Conservation (phyloP, 2,113 vertebrate genomes). For the Todiramphus saurophagus region DNA sequence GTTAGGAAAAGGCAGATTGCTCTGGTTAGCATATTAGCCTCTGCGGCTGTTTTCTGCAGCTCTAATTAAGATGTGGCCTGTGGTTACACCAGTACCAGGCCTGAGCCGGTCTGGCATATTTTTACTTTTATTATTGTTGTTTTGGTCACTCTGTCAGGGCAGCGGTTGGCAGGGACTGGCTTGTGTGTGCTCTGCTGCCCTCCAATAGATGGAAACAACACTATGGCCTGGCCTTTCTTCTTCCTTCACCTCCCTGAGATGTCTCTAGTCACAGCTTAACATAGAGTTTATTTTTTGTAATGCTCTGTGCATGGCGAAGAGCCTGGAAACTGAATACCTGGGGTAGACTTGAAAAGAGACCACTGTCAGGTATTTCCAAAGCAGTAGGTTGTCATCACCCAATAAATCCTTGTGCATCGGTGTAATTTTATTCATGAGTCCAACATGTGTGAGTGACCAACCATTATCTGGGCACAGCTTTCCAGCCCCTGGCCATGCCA, state of each 20-base stretch:
- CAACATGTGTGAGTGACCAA: accelerated
- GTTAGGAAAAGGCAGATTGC: neutral
- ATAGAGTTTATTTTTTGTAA: neutral
- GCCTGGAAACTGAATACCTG: neutral
- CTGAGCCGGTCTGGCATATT: neutral
- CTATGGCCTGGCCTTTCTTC: accelerated
- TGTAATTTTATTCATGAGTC: neutral
- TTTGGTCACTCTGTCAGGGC: neutral
- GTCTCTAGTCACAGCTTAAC: neutral
- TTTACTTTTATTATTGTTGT: neutral
- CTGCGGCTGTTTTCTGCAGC: neutral
- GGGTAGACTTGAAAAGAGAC: neutral
- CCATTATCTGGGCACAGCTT: neutral
- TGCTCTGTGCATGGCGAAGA: neutral
- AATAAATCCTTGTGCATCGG: neutral
- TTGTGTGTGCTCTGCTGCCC: neutral
- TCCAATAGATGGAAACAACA: neutral
- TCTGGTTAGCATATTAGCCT: neutral
- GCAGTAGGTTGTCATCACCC: neutral
- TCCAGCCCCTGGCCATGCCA: neutral
- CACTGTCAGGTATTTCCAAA: neutral
- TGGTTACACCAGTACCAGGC: neutral
- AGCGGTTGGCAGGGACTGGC: neutral
- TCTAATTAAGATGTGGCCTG: neutral
- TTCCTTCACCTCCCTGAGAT: neutral